phyloP scores from a whole-genome alignment of 2,797 vertebrate genomes.

The Syndactyla subalaris region DNA sequence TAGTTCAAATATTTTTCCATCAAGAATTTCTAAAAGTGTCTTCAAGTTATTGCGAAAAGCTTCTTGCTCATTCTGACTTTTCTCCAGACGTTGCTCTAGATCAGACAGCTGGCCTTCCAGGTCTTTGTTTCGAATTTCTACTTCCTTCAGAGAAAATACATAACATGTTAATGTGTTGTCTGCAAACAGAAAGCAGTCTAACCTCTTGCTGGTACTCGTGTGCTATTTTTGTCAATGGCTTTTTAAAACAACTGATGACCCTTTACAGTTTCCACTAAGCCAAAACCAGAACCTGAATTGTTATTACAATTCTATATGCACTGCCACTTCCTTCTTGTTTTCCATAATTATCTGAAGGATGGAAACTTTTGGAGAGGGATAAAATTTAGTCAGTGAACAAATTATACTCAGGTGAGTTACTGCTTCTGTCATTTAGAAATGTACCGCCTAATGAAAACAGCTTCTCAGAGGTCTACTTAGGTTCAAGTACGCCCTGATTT shows the following conservation, averaged over 20 bases:
- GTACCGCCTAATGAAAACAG: background rate
- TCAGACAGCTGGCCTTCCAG: constrained; percentile 93
- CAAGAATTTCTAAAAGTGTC: constrained; percentile 97
- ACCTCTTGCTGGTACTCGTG: background rate
- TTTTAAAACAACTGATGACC: background rate
- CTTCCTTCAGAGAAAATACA: constrained; percentile 87
- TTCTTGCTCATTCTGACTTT: constrained; percentile 96
- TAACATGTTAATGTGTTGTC: constrained; percentile 38
- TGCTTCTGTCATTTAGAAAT: background rate
- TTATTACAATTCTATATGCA: fast-evolving
- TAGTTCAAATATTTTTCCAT: constrained; percentile 99
- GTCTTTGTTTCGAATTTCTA: constrained; percentile 92
- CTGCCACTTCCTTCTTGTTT: background rate
- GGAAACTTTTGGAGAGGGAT: background rate
- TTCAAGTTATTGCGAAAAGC: constrained; percentile 97
- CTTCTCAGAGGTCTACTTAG: background rate
- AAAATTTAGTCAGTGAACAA: background rate
- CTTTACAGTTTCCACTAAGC: background rate
- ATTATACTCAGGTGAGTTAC: background rate
- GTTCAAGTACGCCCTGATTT: background rate
- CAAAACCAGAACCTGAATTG: background rate
- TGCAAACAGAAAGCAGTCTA: constrained; percentile 16
- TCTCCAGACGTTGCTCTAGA: constrained; percentile 94
- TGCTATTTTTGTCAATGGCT: background rate
- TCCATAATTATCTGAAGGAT: background rate